A percentile compares a stretch with the other conserved stretches of the same genome.
phyloP scores from a whole-genome alignment of 2,797 vertebrate species.

The Tauraco hartlaubi region DNA sequence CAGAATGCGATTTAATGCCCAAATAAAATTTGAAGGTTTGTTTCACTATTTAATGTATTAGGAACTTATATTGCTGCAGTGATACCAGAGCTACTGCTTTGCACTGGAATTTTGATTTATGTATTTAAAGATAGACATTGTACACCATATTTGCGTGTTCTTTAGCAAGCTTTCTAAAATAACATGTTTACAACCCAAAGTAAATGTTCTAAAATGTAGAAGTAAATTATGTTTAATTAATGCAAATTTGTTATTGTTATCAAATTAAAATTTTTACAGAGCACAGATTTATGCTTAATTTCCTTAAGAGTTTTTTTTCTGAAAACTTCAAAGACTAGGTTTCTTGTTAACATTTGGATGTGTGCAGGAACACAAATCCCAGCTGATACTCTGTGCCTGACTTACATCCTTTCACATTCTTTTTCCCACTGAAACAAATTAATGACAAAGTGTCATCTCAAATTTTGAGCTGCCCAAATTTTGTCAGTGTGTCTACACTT shows the following conservation, averaged over 20 bases:
- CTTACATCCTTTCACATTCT: neutral
- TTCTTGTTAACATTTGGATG: neutral
- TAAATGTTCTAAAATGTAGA: neutral
- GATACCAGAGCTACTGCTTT: neutral
- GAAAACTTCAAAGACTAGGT: neutral
- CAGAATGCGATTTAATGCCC: neutral
- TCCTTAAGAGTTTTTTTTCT: neutral
- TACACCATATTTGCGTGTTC: neutral
- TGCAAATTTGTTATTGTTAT: neutral
- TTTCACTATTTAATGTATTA: neutral
- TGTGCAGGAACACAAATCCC: neutral
- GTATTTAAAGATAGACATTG: neutral
- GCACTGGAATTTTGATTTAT: neutral
- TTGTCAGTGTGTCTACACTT: neutral
- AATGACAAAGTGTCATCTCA: neutral
- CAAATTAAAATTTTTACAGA: neutral
- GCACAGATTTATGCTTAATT: neutral
- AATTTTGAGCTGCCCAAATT: neutral
- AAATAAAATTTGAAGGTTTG: neutral
- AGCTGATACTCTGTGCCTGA: neutral
- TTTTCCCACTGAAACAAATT: neutral
- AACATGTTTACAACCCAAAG: neutral
- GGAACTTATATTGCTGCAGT: neutral
- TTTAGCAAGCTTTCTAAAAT: neutral
- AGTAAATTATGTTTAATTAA: neutral